Conservation (phyloP, 2,113 vertebrate genomes). For the Symphodus melops region DNA sequence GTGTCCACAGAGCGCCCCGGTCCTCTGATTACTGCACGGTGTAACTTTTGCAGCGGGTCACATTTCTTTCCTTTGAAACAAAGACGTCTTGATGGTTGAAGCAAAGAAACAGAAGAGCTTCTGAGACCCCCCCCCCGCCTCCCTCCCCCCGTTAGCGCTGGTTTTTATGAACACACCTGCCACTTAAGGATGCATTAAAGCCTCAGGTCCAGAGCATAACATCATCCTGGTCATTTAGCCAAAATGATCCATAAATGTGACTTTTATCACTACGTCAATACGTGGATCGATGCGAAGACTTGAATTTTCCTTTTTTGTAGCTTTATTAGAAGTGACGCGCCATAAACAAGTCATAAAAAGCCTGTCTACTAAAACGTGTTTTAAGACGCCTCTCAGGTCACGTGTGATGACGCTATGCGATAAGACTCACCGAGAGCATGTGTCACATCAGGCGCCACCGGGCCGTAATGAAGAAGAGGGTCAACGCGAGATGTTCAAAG, state of each 20-base stretch:
- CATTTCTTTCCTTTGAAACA: no score
- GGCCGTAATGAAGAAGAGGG: slow-evolving; percentile 22
- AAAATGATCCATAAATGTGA: slow-evolving; percentile 50
- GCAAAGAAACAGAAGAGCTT: no score
- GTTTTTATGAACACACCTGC: not conserved
- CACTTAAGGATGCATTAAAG: slow-evolving; percentile 27
- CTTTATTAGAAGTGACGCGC: slow-evolving; percentile 31
- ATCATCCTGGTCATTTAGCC: slow-evolving; percentile 20
- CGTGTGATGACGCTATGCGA: slow-evolving; percentile 59
- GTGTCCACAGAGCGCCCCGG: no score
- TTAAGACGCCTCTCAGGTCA: slow-evolving; percentile 31
- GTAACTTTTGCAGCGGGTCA: no score
- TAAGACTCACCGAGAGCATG: slow-evolving; percentile 2
- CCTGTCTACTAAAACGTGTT: slow-evolving; percentile 45
- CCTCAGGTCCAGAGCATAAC: slow-evolving; percentile 32
- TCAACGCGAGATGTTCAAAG: slow-evolving; percentile 13
- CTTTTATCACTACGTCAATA: slow-evolving; percentile 57
- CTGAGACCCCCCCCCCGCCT: no score
- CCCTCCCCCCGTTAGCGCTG: not conserved
- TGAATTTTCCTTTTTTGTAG: slow-evolving; percentile 44
- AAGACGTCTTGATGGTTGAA: no score
- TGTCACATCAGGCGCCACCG: slow-evolving; percentile 25
- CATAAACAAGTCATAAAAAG: slow-evolving; percentile 54
- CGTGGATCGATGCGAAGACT: slow-evolving; percentile 1
- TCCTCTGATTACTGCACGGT: no score